Evolutionary conservation across 1,140 invertebrate species (phyloP).

Genomic region (Tetragnatha versicolor): DNA sequence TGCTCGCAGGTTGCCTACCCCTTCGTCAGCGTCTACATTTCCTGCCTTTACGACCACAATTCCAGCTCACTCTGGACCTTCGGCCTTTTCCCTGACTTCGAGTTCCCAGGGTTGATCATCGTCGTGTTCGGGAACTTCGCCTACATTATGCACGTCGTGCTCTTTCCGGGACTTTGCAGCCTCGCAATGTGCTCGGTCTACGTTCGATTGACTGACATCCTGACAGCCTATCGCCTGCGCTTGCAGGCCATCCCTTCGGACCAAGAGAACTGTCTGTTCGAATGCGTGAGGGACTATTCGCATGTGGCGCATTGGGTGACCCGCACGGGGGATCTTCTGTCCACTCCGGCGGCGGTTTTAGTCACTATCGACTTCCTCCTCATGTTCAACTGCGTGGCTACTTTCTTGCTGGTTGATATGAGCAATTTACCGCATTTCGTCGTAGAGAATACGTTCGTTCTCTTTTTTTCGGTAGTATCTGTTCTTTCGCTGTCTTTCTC

Average conservation of each 20-base stretch:
- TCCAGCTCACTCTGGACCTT: too few species aligned
- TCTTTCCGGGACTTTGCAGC: neutral
- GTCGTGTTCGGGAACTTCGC: too few species aligned
- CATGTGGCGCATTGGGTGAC: too few species aligned
- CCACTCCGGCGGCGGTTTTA: neutral
- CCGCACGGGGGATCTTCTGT: too few species aligned
- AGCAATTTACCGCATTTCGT: neutral
- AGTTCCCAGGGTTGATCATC: too few species aligned
- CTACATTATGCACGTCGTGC: neutral
- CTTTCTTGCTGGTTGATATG: neutral
- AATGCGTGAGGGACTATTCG: too few species aligned
- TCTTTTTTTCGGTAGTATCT: neutral
- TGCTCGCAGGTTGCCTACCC: too few species aligned
- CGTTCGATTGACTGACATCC: neutral
- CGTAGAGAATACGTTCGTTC: neutral
- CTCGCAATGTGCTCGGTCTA: neutral
- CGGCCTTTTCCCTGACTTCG: too few species aligned
- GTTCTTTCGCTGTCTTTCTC: neutral
- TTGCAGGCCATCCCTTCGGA: neutral
- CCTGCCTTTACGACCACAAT: too few species aligned
- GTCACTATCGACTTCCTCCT: neutral
- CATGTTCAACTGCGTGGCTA: slow-evolving; percentile 3
- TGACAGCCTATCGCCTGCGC: neutral
- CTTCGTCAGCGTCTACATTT: too few species aligned
- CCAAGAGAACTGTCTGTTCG: too few species aligned